Percentiles rank a stretch among this genome's conserved stretches.
Evolutionary conservation across 2,888 invertebrate genomes (phyloP).

Genomic region (Neoitamus cyanurus): DNA sequence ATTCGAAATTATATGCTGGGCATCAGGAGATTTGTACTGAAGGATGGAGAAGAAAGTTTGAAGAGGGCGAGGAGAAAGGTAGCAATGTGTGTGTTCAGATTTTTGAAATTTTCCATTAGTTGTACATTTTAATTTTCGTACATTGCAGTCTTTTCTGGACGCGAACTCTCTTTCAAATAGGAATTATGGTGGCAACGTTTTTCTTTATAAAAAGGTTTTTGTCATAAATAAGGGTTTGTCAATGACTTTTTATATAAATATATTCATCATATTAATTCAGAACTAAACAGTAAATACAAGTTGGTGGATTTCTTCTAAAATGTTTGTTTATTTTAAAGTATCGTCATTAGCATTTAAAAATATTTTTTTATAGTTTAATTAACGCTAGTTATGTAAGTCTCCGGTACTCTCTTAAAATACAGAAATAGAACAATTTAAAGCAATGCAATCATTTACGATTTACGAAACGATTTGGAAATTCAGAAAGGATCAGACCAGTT

Average conservation of each 20-base stretch:
- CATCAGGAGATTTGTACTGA: constrained; percentile 83
- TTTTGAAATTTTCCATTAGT: neutral
- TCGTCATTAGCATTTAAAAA: neutral
- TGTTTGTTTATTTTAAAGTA: neutral
- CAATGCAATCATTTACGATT: neutral
- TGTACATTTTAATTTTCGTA: neutral
- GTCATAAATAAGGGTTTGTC: neutral
- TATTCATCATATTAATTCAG: neutral
- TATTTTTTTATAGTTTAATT: neutral
- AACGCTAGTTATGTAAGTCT: neutral
- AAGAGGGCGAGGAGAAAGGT: constrained; percentile 74
- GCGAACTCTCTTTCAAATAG: neutral
- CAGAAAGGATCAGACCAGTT: no score
- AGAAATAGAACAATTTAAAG: neutral
- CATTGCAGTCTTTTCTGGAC: neutral
- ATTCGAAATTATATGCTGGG: constrained; percentile 85
- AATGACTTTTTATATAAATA: neutral
- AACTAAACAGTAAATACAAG: neutral
- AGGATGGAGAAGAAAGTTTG: constrained; percentile 77
- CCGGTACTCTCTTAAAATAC: neutral
- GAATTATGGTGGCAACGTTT: neutral
- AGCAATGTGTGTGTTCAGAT: constrained; percentile 68
- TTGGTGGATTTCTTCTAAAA: neutral
- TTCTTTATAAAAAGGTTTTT: neutral
- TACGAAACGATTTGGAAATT: no score